These are phyloP conservation scores for Drosophila incognita DNA, from an alignment of 2,888 invertebrate genomes.

Conservation along the genomic window DNA sequence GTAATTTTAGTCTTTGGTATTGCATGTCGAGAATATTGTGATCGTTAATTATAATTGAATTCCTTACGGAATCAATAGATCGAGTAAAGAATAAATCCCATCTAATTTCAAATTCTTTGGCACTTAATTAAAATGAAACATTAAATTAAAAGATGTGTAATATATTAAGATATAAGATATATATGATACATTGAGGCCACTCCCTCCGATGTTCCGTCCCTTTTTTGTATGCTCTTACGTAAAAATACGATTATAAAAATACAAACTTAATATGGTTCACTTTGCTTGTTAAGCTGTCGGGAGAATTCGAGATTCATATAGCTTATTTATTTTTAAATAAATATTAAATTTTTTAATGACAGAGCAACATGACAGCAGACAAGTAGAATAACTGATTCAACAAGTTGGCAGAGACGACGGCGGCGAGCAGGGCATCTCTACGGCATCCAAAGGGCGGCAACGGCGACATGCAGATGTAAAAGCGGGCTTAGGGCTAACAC, in stretches of 20 bases:
- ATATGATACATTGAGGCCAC: neutral
- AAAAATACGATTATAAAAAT: neutral
- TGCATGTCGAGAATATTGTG: neutral
- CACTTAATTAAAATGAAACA: neutral
- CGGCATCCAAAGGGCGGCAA: slow-evolving; percentile 30
- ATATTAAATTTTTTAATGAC: slow-evolving; percentile 26
- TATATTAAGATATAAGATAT: too few species aligned
- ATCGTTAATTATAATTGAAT: slow-evolving; percentile 14
- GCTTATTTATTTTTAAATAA: slow-evolving; percentile 5
- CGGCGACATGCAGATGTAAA: slow-evolving; percentile 45
- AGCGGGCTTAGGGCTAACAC: slow-evolving; percentile 56
- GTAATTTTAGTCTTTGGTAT: slow-evolving; percentile 1
- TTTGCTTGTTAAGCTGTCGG: slow-evolving; percentile 1
- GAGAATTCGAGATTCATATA: slow-evolving; percentile 9
- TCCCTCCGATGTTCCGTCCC: neutral
- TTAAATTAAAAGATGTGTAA: neutral
- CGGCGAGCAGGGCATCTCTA: slow-evolving; percentile 34
- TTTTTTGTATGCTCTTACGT: neutral
- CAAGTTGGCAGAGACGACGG: slow-evolving; percentile 17
- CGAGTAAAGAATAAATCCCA: neutral
- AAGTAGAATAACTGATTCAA: slow-evolving; percentile 49
- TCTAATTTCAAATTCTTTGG: neutral
- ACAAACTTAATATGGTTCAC: neutral
- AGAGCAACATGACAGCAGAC: slow-evolving; percentile 29
- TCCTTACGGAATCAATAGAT: slow-evolving; percentile 6